Conservation (phyloP, 2,113 vertebrate genomes). For the Sapayoa aenigma region DNA sequence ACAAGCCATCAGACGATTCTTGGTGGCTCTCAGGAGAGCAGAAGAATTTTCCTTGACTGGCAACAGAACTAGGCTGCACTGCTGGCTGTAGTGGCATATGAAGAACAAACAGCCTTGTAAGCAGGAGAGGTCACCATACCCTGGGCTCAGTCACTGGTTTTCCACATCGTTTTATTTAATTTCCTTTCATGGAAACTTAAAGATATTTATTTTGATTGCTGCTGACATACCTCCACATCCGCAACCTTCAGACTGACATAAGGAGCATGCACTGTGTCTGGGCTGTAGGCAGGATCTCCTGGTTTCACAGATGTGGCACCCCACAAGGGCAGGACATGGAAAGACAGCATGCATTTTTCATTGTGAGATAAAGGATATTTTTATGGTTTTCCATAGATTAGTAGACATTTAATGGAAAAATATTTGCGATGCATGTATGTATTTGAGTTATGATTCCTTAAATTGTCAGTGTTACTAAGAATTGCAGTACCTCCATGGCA, state of each 20-base stretch:
- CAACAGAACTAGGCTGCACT: not conserved
- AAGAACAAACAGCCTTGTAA: not conserved
- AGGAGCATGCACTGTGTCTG: not conserved
- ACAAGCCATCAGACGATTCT: not conserved
- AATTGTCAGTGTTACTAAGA: not conserved
- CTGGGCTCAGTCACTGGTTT: not conserved
- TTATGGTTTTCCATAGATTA: not conserved
- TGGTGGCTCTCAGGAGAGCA: not conserved
- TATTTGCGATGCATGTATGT: not conserved
- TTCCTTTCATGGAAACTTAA: not conserved
- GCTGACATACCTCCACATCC: not conserved
- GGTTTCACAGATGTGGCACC: not conserved
- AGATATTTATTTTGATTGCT: not conserved
- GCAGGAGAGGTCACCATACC: not conserved
- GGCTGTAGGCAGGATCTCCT: not conserved
- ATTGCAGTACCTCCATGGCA: not conserved
- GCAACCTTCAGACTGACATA: not conserved
- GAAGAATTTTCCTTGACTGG: constrained; percentile 22
- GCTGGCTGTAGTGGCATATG: not conserved
- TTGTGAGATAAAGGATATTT: not conserved
- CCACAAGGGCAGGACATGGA: not conserved
- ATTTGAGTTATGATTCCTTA: not conserved
- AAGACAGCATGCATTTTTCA: not conserved
- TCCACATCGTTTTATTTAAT: not conserved
- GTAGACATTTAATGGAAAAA: not conserved